Conservation (phyloP, 2,888 invertebrate genomes). For the Spicauda simplicius region DNA sequence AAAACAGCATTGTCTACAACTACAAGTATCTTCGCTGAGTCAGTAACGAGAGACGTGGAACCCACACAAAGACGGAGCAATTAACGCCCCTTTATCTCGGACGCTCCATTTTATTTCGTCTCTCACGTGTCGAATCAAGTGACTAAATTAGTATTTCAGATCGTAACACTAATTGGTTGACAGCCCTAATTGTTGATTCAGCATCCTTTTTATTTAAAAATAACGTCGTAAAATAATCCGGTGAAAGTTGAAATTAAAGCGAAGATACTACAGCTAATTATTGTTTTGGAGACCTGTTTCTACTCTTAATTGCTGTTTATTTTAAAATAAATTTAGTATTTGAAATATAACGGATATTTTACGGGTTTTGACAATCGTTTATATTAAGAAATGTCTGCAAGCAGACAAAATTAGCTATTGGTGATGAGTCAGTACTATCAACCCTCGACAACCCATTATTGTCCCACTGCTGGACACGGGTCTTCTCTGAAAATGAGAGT, state of each 20-base stretch:
- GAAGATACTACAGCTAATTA: not conserved
- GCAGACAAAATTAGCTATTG: too few species aligned
- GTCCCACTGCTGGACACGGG: too few species aligned
- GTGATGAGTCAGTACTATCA: too few species aligned
- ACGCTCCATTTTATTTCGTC: conserved; percentile 57
- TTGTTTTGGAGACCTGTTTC: not conserved
- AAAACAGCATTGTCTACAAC: conserved; percentile 39
- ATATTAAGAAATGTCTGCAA: not conserved
- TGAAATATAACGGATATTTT: not conserved
- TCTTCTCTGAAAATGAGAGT: too few species aligned
- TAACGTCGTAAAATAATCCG: conserved; percentile 2
- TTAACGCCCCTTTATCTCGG: conserved; percentile 59
- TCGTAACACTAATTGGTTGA: conserved; percentile 63
- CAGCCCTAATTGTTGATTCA: conserved; percentile 51
- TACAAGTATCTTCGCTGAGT: not conserved
- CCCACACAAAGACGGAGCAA: conserved; percentile 53
- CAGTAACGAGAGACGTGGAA: conserved; percentile 45
- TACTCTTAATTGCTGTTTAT: not conserved
- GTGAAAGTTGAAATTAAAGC: conserved; percentile 18
- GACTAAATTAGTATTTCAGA: conserved; percentile 63
- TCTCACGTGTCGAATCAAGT: conserved; percentile 60
- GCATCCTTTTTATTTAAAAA: conserved; percentile 43
- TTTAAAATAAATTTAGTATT: not conserved
- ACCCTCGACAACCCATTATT: too few species aligned
- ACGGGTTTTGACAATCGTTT: not conserved